Conservation (phyloP, 2,797 vertebrate genomes). For the Ceryle rudis region DNA sequence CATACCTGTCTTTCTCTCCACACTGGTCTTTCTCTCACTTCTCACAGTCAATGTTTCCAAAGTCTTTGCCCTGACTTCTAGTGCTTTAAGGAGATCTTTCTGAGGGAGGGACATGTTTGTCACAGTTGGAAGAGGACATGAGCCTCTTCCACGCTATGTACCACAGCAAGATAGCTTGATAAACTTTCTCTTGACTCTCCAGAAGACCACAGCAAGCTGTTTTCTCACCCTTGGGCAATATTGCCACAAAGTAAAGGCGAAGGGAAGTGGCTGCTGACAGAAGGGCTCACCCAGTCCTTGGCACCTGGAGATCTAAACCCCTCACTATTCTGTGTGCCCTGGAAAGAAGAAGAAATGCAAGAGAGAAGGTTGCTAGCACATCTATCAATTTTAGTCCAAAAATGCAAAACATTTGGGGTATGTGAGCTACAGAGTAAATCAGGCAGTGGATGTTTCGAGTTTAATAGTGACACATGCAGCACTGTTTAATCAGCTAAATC, state of each 20-base stretch:
- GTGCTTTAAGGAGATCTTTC: background rate
- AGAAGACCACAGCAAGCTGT: background rate
- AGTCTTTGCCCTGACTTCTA: background rate
- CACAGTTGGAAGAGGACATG: background rate
- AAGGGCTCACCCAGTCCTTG: background rate
- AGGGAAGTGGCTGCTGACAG: background rate
- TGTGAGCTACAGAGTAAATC: conserved; percentile 43
- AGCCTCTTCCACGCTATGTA: background rate
- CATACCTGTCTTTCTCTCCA: accelerated
- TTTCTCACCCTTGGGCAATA: background rate
- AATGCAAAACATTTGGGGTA: conserved; percentile 59
- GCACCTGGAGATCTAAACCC: background rate
- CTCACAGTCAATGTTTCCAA: background rate
- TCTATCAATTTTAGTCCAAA: conserved; percentile 50
- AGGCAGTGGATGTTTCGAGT: conserved; percentile 17
- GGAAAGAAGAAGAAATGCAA: background rate
- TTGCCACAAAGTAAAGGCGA: background rate
- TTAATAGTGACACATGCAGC: conserved; percentile 32
- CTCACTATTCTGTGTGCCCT: background rate
- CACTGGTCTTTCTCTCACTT: background rate
- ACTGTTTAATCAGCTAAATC: conserved; percentile 67
- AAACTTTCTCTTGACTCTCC: background rate
- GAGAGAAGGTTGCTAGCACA: conserved; percentile 1
- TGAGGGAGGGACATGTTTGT: background rate
- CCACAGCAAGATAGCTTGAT: background rate